Base-by-base conservation (phyloP, 2,888 invertebrate species). In the Drosophila falleni region DNA sequence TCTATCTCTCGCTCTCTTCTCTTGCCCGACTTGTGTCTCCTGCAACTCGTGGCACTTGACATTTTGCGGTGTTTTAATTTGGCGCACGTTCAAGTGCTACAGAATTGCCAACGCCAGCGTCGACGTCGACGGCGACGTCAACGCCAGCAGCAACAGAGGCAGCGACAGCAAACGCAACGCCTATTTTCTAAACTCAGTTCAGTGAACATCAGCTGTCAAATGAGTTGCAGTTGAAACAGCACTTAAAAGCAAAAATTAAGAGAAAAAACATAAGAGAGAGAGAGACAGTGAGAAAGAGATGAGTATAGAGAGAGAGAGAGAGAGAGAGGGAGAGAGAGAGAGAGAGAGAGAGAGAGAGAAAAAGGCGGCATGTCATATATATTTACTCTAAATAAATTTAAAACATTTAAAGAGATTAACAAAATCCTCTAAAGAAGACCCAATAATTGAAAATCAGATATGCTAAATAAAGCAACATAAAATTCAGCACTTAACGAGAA, bases 21-120 rank as follows among this genome's bases (percentile, higher is more conserved):
- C 42, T 2, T 47, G 29, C 26, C 47, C 15, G 39, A 53, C 39
- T 39, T 53, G 44, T 53, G 51, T 46, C 44, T 61, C 46, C 63
- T 61, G 55, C 67, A 67, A 71, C 74, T 71, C 71, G 64, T 60
- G 61, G 35, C 70, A 86, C 83, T 86, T 83, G 83, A 83, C 86
- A 83, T 86, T 83, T 83, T 86, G 83, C 81, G 83, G 83, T 78
- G 78, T 86, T 83, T 83, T 83, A 83, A 86, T 84, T 86, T 84
- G 83, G 76, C 74, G 81, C 83, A 83, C 79, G 72, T 81, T 82
- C 81, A 83, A 86, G 78, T 74, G 78, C 70, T 70, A 78, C 67
- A 55, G 70, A 63, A 42, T 49, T 69, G 63, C 16, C 47, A 29
- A 35, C 33, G 42, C 2, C 60, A n/a, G 10, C 39, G 8, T 3